Evolutionary conservation across 2,113 vertebrate species (phyloP), one percentile per base, ranked within the genome.

Genomic region (Stictonetta naevosa): DNA sequence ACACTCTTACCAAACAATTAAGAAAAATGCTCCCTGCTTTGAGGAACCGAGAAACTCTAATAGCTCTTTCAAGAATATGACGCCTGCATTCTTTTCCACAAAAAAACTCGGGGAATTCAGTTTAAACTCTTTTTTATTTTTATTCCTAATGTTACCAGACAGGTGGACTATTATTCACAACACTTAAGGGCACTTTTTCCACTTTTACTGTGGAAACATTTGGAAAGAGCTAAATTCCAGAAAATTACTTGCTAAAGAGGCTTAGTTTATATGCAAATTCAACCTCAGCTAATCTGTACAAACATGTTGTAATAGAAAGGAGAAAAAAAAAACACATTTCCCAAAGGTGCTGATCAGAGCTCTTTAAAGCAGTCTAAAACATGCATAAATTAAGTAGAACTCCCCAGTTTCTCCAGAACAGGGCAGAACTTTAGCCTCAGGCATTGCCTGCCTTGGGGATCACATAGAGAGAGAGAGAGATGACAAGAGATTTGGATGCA

Each of bases 251-350:
- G 46, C 33, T 94, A 25, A 83, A 88, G 56, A 75, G 10, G 7
- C 74, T 88, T 93, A 60, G 38, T 72, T 93, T 71, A 86, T 90
- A 95, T 83, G 68, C 60, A 92, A 84, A 81, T 68, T 83, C 23
- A 68, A 40, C 15, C 34, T 83, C 56, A 56, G 34, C 29, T 93
- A 34, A 67, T 93, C 64, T 86, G 68, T 78, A 83, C 26, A 59
- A 93, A 92, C 36, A 81, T 64, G 46, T 72, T 77, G 83, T 83
- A 44, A 81, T 63, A 74, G 28, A 87, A 90, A 80, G 34, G 8
- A 33, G 4, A 8, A 46, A 46, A 19, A 46, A 19, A 8, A 9
- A 8, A 19, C 1, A 8, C 11, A 19, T 48, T 80, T 90, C 31
- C 33, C 56, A 68, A 60, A 71, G 33, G 4, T 88, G 67, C 31